Base-by-base conservation (phyloP, 2,113 vertebrate species). In the Podocnemis expansa region DNA sequence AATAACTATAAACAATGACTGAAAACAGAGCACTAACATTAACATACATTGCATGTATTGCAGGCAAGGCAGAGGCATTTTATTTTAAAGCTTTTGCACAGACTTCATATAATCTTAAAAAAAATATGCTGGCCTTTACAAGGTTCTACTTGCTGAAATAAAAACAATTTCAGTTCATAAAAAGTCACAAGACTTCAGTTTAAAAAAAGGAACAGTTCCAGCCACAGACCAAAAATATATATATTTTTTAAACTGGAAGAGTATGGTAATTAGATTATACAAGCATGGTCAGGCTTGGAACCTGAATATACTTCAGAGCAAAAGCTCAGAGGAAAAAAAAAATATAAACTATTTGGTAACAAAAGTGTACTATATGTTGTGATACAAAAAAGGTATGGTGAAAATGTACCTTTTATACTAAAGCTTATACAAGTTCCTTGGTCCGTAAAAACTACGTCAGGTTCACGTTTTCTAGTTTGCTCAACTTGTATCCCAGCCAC, bases 11-110 rank as follows among this genome's bases (percentile, higher is more conserved):
- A 96, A 98, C 97, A 97, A 98, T 95, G 97, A 98, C 97, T 95
- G 97, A 97, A 98, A 97, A 97, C 19, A 97, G 96, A 98, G 97
- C 97, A 97, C 97, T 97, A 98, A 98, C 98, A 97, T 98, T 98
- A 98, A 99, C 97, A 97, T 98, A 99, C 97, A 97, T 97, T 98
- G 98, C 98, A 97, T 98, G 98, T 99, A 99, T 98, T 99, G 99
- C 99, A 99, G 99, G 99, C 99, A 99, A 99, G 99, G 99, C 99
- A 99, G 99, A 99, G 99, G 99, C 99, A 98, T 99, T 98, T 99
- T 99, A 98, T 98, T 99, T 99, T 99, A 99, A 99, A 99, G 99
- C 99, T 99, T 99, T 99, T 99, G 99, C 98, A 99, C 99, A 99
- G 98, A 99, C 99, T 99, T 99, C 98, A 99, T 99, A 99, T 99